Conservation (phyloP, 2,113 vertebrate genomes). For the Glareola pratincola region DNA sequence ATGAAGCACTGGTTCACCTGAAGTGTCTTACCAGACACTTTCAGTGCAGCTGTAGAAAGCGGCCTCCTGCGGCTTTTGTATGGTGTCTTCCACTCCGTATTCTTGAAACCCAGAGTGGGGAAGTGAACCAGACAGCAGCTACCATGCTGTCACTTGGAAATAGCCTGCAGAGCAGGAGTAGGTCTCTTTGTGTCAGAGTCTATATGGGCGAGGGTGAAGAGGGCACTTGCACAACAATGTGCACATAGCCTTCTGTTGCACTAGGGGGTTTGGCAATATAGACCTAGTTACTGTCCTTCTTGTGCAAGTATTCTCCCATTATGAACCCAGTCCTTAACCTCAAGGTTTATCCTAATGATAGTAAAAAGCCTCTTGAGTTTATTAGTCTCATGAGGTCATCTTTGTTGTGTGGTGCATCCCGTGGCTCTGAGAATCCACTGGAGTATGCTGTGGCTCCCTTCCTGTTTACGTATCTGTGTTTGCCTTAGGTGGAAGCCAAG, state of each 20-base stretch:
- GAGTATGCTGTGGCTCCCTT: not conserved
- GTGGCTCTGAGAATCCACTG: not conserved
- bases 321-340: not conserved
- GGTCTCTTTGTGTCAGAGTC: not conserved
- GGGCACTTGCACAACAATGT: too few relatives aligned
- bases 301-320: not conserved
- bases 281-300: not conserved
- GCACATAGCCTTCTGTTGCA: fast-evolving
- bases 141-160: not conserved
- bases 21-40: not conserved
- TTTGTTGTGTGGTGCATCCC: not conserved
- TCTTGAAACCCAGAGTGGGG: not conserved
- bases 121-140: not conserved
- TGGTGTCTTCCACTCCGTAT: not conserved
- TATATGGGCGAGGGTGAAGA: not conserved
- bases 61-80: not conserved
- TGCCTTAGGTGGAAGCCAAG: not conserved
- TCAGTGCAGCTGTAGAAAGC: not conserved
- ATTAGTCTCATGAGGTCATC: not conserved
- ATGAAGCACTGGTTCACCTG: not conserved
- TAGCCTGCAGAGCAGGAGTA: not conserved
- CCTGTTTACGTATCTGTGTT: not conserved
- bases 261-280: not conserved
- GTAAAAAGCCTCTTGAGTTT: not conserved
- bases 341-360: not conserved